phyloP scores from a whole-genome alignment of 2,888 invertebrate species.

The Spodoptera littoralis region DNA sequence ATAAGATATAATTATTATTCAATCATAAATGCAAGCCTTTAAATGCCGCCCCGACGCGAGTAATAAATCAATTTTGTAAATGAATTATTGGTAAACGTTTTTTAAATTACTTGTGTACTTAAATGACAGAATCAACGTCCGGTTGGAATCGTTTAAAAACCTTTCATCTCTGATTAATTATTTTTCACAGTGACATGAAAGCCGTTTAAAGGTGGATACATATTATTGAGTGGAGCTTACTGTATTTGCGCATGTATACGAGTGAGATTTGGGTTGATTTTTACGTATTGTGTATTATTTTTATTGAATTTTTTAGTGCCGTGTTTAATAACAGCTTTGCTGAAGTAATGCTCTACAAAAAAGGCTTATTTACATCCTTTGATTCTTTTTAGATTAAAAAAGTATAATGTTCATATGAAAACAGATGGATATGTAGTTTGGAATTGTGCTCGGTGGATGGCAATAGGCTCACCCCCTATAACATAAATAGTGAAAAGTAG shows the following conservation, averaged over 20 bases:
- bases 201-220: slow-evolving; percentile 45
- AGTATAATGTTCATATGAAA: too few species aligned
- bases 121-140: slow-evolving; percentile 49
- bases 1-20: slow-evolving; percentile 28
- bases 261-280: too few species aligned
- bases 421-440: too few species aligned
- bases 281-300: too few species aligned
- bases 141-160: slow-evolving; percentile 55
- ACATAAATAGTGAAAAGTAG: too few species aligned
- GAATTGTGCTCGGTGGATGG: too few species aligned
- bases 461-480: too few species aligned
- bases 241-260: slow-evolving; percentile 7
- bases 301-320: too few species aligned
- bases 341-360: too few species aligned
- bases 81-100: slow-evolving; percentile 45
- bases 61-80: slow-evolving; percentile 48
- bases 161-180: slow-evolving; percentile 64
- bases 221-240: slow-evolving; percentile 11
- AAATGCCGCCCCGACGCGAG: slow-evolving; percentile 18
- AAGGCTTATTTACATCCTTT: too few species aligned
- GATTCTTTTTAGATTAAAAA: too few species aligned
- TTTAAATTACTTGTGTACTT: slow-evolving; percentile 50
- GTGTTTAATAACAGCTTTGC: too few species aligned
- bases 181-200: slow-evolving; percentile 52
- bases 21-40: slow-evolving; percentile 30